A percentile compares a stretch with the other conserved stretches of the same genome.
Evolutionary conservation across 23 tunicate genomes (phyloP).

Genomic region (Trididemnum nubilum): DNA sequence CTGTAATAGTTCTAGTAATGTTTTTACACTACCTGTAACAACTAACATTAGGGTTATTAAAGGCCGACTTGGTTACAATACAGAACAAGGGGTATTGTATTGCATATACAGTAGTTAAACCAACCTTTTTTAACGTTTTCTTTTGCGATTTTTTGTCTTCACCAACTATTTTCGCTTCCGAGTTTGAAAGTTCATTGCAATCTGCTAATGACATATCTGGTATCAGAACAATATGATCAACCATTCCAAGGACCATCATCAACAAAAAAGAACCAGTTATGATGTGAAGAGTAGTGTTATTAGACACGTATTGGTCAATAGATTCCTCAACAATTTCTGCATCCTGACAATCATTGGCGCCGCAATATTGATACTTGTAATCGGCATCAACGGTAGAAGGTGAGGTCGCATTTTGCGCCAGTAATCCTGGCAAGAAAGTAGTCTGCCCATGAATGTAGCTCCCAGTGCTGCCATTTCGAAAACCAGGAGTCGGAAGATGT

Average conservation of each 20-base stretch:
- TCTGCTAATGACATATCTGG: conserved; percentile 11
- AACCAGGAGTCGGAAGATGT: background rate
- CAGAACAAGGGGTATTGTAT: too few species aligned
- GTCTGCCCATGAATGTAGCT: too few species aligned
- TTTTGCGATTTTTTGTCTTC: background rate
- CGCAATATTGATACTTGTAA: conserved; percentile 12
- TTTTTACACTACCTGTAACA: too few species aligned
- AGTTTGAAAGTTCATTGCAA: background rate
- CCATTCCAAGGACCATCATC: conserved; percentile 28
- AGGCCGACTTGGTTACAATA: too few species aligned
- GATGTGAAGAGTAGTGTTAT: conserved; percentile 14
- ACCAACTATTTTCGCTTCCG: background rate
- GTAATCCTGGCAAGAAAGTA: too few species aligned
- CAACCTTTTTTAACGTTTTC: background rate
- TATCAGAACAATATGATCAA: background rate
- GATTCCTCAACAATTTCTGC: background rate
- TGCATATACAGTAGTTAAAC: too few species aligned
- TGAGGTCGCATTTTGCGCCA: background rate
- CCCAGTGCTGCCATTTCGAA: too few species aligned
- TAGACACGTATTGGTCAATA: conserved; percentile 40
- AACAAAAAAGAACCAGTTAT: conserved; percentile 3
- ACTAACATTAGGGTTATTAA: too few species aligned
- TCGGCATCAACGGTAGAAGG: background rate
- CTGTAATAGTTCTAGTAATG: too few species aligned
- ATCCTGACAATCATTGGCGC: conserved; percentile 52